Base-by-base conservation (phyloP, 2,113 vertebrate species). In the Aythya baeri region DNA sequence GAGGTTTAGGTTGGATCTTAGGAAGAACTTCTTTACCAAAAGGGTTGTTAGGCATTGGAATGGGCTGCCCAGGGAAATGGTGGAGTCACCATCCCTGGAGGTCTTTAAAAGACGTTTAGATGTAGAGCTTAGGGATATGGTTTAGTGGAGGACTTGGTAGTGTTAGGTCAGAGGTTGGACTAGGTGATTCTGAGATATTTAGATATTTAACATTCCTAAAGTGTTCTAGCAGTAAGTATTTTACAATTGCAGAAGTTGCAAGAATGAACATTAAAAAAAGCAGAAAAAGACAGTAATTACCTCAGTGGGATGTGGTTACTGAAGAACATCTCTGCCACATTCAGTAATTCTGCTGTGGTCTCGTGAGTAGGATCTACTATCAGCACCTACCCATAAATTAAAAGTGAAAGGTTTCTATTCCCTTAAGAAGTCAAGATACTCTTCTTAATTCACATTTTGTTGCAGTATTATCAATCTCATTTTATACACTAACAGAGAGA, bases 321-420 rank as follows among this genome's bases (percentile, higher is more conserved):
- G 87, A 99, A 98, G 97, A 99, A 99, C 99, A 99, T 99, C 97
- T 99, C 99, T 61, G 99, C 99, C 70, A 99, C 98, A 32, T 98
- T 99, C 29, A 99, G 90, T 91, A 99, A 94, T 74, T 99, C 99
- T 11, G 97, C 94, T 14, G 99, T 97, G 81, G 96, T 98, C 75
- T 99, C 99, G 7, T 99, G 98, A 61, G 96, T 90, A 12, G 99
- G 99, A 92, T 99, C 99, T 93, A 99, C 91, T 91, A 99, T 98
- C 81, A 99, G 98, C 81, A 99, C 99, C 99, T 99, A 94, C 11
- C 89, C 78, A 29, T 43, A 88, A 79, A 81, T 14, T 78, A 49
- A 13, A 95, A 92, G 13, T 17, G 49, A 78, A 58, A 94, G 58
- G 55, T 67, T 63, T 58, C 52, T 77, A 1, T 49, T 92, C 57